phyloP scores from a whole-genome alignment of 2,113 vertebrate species.

The Chaetura pelagica region DNA sequence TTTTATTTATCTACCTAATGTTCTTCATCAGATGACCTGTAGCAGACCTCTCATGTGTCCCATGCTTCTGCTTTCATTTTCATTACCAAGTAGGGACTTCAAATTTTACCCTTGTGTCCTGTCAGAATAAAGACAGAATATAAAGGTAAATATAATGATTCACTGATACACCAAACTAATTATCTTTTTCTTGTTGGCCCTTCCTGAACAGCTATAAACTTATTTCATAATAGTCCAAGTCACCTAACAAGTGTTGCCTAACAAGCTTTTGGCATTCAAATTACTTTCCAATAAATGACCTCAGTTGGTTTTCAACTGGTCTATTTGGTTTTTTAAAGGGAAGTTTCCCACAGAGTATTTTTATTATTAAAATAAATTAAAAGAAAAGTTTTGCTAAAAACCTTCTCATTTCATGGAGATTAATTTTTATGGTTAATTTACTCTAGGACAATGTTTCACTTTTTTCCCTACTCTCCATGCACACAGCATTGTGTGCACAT shows the following conservation, averaged over 20 bases:
- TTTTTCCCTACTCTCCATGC: not conserved
- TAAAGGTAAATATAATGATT: not conserved
- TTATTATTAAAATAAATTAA: not conserved
- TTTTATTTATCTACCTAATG: not conserved
- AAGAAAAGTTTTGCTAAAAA: not conserved
- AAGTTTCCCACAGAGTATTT: not conserved
- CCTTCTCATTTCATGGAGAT: not conserved
- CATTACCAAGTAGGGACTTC: not conserved
- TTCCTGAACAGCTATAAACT: not conserved
- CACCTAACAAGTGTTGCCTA: not conserved
- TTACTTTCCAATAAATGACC: not conserved
- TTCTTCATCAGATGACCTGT: not conserved
- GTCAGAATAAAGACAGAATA: not conserved
- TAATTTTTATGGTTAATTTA: not conserved
- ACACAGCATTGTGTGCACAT: too few relatives aligned
- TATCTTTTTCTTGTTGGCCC: not conserved
- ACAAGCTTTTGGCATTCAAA: not conserved
- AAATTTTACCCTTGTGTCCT: not conserved
- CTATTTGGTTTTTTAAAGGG: not conserved
- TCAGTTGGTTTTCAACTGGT: not conserved
- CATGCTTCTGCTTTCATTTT: not conserved
- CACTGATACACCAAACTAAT: not conserved
- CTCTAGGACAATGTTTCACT: not conserved
- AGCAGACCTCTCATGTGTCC: accelerated
- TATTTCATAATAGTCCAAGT: not conserved